Conservation (phyloP, 2,888 invertebrate genomes). For the Trissolcus japonicus region DNA sequence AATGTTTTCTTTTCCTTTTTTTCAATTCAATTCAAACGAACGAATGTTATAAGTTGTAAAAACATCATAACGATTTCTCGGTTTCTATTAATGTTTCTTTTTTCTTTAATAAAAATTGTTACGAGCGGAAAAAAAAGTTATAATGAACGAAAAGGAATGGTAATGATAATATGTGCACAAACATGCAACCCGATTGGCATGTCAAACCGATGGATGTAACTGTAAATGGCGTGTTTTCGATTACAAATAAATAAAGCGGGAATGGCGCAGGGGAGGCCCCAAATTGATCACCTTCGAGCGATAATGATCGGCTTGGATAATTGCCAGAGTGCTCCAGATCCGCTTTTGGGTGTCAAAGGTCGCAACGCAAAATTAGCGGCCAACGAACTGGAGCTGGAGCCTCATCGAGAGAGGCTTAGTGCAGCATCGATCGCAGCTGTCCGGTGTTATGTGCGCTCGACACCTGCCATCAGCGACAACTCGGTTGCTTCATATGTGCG, state of each 20-base stretch:
- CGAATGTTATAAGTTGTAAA: too few species aligned
- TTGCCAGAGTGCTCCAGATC: slow-evolving; percentile 29
- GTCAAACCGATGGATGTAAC: background rate
- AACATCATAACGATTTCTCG: too few species aligned
- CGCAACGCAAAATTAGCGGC: slow-evolving; percentile 21
- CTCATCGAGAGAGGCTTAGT: slow-evolving; percentile 62
- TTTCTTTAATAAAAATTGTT: too few species aligned
- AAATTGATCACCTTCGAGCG: background rate
- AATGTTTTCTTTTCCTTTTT: too few species aligned
- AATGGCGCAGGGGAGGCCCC: background rate
- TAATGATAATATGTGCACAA: background rate
- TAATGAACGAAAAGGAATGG: background rate
- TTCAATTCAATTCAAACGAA: too few species aligned
- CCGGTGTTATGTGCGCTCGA: slow-evolving; percentile 57
- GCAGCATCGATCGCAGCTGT: slow-evolving; percentile 74
- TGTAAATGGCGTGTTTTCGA: slow-evolving; percentile 5
- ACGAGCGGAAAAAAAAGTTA: too few species aligned
- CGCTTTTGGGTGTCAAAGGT: slow-evolving; percentile 44
- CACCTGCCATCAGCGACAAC: slow-evolving; percentile 73
- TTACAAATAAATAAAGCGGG: background rate
- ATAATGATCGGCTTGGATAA: slow-evolving; percentile 7
- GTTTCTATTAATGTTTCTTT: too few species aligned
- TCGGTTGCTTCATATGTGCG: slow-evolving; percentile 63
- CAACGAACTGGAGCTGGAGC: slow-evolving; percentile 38
- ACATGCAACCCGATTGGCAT: too few species aligned